Percentiles rank a stretch among this genome's conserved stretches.
These are phyloP conservation scores for Trichogramma evanescens DNA, from an alignment of 2,888 invertebrate genomes.

Conservation along the genomic window DNA sequence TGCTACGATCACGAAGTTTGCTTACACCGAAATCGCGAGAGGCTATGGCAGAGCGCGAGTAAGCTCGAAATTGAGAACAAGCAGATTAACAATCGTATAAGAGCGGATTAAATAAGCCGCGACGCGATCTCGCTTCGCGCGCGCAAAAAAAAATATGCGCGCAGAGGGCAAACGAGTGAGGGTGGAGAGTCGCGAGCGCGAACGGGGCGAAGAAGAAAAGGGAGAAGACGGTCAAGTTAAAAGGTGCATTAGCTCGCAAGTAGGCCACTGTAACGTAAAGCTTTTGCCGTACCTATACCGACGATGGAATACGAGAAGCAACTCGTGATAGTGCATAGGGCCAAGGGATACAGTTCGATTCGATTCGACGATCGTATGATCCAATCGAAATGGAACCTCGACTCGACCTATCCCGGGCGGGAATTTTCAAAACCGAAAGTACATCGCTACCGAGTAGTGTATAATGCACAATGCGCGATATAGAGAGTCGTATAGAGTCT, in stretches of 20 bases:
- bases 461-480: no score
- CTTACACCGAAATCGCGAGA: no score
- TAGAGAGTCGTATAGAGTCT: slow-evolving; percentile 1
- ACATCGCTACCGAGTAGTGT: no score
- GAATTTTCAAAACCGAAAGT: no score
- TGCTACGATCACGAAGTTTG: no score
- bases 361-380: no score
- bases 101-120: slow-evolving; percentile 26
- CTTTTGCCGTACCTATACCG: slow-evolving; percentile 4
- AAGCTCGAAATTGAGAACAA: slow-evolving; percentile 16
- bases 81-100: slow-evolving; percentile 21
- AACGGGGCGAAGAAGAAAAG: slow-evolving; percentile 13
- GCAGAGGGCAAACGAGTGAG: background rate
- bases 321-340: no score
- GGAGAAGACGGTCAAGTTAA: slow-evolving; percentile 22
- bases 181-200: background rate
- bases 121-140: slow-evolving; percentile 10
- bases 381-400: no score
- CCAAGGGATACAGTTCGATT: no score
- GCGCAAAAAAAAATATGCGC: background rate
- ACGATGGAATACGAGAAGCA: slow-evolving; percentile 10
- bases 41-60: no score
- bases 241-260: background rate
- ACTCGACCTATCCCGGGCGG: no score
- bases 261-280: background rate